Base-by-base conservation (phyloP, 2,797 vertebrate species). In the Tapirus indicus region DNA sequence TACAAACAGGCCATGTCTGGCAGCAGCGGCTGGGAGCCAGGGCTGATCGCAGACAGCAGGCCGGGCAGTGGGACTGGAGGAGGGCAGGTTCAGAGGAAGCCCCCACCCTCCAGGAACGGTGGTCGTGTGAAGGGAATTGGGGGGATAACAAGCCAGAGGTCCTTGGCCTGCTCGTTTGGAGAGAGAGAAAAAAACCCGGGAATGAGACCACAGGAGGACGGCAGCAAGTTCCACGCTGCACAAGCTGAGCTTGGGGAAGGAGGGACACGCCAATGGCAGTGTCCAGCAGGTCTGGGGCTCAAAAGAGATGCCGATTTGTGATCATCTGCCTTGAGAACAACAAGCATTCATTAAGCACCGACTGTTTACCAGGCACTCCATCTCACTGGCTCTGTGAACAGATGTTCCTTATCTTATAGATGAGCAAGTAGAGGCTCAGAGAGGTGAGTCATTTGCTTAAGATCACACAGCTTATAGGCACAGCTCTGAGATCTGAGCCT, bases 1-100 rank as follows among this genome's bases (percentile, higher is more conserved):
- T 11, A 9, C n/a, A 21, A 11, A 27, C 3, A 29, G 5, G 13
- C 38, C 0, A 0, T 14, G 23, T 6, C 6, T 1, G 9, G 56
- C 41, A 49, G 29, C 13, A 14, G n/a, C 52, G 38, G 8, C 6
- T 47, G 6, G 62, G 54, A 27, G 9, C 16, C 54, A 14, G 47
- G 69, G 18, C 29, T 12, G 52, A 66, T 2, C 52, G 8, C 60
- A 7, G 44, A 6, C 4, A 38, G 44, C 54, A 9, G 25, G 23
- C 52, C 2, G 20, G 29, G 35, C 2, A 13, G 6, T 1, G 18
- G 54, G 69, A 41, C 62, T 11, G 29, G 20, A 2, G 35, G 17
- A 62, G 44, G 44, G 4, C 2, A 20, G 44, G 23, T 18, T 62
- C 29, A 6, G 11, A 44, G 62, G 20, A 17, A 17, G 29, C 5